These are phyloP conservation scores for Chlorops oryzae DNA, from an alignment of 1,140 invertebrate genomes.

Conservation along the genomic window DNA sequence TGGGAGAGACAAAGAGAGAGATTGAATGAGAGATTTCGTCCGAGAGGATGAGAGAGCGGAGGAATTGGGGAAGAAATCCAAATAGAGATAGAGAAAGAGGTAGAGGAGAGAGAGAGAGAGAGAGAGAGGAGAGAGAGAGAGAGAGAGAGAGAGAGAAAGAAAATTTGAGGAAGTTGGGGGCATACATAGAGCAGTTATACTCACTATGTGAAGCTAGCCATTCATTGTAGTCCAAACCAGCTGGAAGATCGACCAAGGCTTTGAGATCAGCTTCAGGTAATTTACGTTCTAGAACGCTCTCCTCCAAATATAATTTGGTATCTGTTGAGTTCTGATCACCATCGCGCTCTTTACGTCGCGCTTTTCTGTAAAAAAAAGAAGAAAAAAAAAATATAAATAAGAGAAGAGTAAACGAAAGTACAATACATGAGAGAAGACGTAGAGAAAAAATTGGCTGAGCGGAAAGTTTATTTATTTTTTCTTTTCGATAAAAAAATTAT, in stretches of 20 bases:
- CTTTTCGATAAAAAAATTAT: no score
- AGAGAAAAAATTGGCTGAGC: not conserved
- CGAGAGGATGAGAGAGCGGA: no score
- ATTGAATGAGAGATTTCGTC: no score
- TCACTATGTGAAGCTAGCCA: constrained; percentile 97
- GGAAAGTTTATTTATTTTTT: no score
- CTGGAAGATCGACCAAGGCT: constrained; percentile 86
- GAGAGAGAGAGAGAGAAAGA: no score
- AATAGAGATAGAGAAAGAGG: no score
- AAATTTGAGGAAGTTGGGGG: no score
- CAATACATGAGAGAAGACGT: not conserved
- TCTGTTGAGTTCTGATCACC: constrained; percentile 72
- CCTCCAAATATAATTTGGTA: constrained; percentile 91
- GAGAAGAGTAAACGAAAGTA: constrained; percentile 4
- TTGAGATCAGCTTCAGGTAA: constrained; percentile 87
- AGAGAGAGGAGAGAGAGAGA: no score
- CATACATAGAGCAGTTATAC: no score
- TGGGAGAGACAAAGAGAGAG: no score
- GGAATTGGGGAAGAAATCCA: no score
- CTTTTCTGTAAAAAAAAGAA: constrained; percentile 71
- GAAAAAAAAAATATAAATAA: constrained; percentile 11
- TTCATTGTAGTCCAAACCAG: constrained; percentile 93
- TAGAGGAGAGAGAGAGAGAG: no score
- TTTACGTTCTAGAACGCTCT: constrained; percentile 85
- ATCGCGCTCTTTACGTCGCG: constrained; percentile 93